Evolutionary conservation across 1,140 invertebrate species (phyloP), one percentile per base, ranked within the genome.

Genomic region (Heliothis subflexa): DNA sequence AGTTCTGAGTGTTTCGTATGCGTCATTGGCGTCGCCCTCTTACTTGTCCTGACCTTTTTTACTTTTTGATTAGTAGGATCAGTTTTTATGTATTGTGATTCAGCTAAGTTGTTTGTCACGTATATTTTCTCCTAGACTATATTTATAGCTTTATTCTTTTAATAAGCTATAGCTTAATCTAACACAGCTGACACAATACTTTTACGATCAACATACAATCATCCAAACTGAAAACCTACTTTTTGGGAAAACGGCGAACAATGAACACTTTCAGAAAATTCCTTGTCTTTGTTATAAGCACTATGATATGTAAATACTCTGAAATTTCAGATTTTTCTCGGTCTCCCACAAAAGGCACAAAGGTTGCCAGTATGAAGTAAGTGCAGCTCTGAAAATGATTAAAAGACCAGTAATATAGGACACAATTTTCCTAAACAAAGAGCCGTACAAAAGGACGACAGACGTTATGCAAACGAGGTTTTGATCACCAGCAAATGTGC

Each of bases 1-100:
- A 70, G 64, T 78, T 71, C 21, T 70, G 52, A 61, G 66, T 70
- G 54, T 71, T 21, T 50, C 25, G 16, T 70, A n/a, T 78, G 54
- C n/a, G 64, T 78, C 55, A 61, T 77, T 68, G 55, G 14, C 25
- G 59, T 52, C 50, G 28, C 57, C 13, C 47, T 13, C 62, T 62
- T 9, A 33, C 68, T 33, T 9, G 16, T 21, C 16, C 47, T 21
- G n/a, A 49, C 40, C 49, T 75, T 61, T 74, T 57, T 57, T 28
- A 55, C 11, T 45, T n/a, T n/a, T n/a, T n/a, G n/a, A 3, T 54
- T 54, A 52, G 28, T 68, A 62, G 4, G 11, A 50, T 55, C 49
- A 47, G n/a, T 59, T 54, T 16, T 13, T 49, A 28, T 62, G 40
- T 10, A 21, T 14, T 12, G 73, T 62, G 14, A 62, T 62, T 47